Evolutionary conservation across 2,113 vertebrate genomes (phyloP).

Genomic region (Apteryx owenii): DNA sequence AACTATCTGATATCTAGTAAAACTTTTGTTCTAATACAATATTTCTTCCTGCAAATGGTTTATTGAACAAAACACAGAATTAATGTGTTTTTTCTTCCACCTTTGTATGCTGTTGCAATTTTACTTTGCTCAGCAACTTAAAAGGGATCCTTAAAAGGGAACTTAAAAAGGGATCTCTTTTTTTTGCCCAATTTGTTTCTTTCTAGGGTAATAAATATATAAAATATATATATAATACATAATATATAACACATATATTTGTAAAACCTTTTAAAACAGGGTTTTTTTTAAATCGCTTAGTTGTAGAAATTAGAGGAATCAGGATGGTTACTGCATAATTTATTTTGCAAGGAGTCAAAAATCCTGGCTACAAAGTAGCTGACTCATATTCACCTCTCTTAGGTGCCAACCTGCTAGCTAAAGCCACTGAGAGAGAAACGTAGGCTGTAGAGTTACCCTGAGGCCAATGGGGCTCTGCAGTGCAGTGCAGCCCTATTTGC

Average conservation of each 20-base stretch:
- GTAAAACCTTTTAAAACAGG: not conserved
- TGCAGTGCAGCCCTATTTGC: not conserved
- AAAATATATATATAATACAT: not conserved
- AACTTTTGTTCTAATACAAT: not conserved
- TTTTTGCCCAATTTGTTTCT: not conserved
- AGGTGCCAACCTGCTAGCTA: not conserved
- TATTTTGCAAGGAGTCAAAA: not conserved
- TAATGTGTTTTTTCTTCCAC: not conserved
- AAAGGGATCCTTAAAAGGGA: not conserved
- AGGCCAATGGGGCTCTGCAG: not conserved
- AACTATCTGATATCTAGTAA: not conserved
- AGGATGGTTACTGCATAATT: not conserved
- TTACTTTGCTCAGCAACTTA: not conserved
- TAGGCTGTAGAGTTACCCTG: not conserved
- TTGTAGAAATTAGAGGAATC: not conserved
- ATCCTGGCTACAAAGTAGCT: not conserved
- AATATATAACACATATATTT: not conserved
- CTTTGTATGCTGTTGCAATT: not conserved
- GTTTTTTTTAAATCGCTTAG: not conserved
- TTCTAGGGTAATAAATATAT: not conserved
- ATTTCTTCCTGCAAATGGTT: conserved; percentile 6
- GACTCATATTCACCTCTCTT: not conserved
- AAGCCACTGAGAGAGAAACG: not conserved
- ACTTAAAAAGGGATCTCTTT: not conserved
- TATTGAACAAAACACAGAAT: not conserved